phyloP scores from a whole-genome alignment of 2,797 vertebrate species.

The Pelobates cultripes region DNA sequence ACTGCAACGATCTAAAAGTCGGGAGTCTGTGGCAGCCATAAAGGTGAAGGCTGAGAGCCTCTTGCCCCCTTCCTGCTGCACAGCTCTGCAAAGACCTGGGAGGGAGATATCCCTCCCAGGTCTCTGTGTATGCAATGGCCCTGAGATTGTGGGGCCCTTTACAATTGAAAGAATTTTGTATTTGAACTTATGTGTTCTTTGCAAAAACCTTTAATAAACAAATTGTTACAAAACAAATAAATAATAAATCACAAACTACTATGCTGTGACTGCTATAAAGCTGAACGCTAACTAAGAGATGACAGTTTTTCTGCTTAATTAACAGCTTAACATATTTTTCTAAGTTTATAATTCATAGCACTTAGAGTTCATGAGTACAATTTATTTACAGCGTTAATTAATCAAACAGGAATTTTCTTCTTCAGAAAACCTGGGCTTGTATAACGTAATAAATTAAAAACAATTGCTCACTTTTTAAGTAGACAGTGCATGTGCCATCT shows the following conservation, averaged over 20 bases:
- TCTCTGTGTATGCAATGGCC: too few relatives aligned
- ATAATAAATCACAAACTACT: background rate
- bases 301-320: background rate
- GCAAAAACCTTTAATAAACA: too few relatives aligned
- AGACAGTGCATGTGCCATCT: background rate
- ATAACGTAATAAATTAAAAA: conserved; percentile 9
- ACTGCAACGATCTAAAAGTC: too few relatives aligned
- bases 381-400: conserved; percentile 1
- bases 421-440: conserved; percentile 7
- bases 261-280: background rate
- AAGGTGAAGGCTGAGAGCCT: too few relatives aligned
- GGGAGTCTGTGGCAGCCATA: too few relatives aligned
- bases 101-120: too few relatives aligned
- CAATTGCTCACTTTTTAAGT: background rate
- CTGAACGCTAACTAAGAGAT: conserved; percentile 1
- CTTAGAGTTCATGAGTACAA: background rate
- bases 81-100: too few relatives aligned
- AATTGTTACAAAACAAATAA: background rate
- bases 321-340: conserved; percentile 9
- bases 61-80: too few relatives aligned
- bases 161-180: too few relatives aligned
- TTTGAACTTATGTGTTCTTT: too few relatives aligned
- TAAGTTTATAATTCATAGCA: background rate
- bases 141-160: too few relatives aligned
- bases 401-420: conserved; percentile 1